Conservation (phyloP, 1,140 invertebrate species). For the Portunus trituberculatus region DNA sequence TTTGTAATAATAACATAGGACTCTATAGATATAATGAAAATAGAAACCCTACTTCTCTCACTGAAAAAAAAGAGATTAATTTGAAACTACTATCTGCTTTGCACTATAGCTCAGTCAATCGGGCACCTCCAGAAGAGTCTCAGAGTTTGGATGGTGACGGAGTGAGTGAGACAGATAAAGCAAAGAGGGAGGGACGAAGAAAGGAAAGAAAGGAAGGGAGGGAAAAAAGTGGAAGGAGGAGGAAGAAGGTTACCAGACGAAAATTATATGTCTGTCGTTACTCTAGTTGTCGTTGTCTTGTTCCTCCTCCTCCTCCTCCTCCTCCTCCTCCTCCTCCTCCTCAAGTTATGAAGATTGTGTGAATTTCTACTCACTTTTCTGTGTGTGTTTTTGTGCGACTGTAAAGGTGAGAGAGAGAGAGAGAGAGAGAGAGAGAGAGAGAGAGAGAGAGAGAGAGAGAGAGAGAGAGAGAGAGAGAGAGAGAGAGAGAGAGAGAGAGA, state of each 20-base stretch:
- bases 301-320: neutral
- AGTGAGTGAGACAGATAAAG: neutral
- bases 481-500: slow-evolving; percentile 29
- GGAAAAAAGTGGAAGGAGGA: neutral
- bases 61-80: too few relatives aligned
- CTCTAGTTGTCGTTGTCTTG: neutral
- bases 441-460: slow-evolving; percentile 44
- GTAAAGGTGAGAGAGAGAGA: too few relatives aligned
- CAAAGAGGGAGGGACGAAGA: neutral
- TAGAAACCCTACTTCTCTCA: too few relatives aligned
- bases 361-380: slow-evolving; percentile 13
- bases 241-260: neutral
- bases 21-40: too few relatives aligned
- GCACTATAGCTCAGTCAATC: too few relatives aligned
- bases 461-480: neutral
- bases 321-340: too few relatives aligned
- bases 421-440: slow-evolving; percentile 22
- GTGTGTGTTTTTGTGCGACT: neutral
- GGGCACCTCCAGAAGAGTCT: too few relatives aligned
- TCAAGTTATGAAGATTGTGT: slow-evolving; percentile 14
- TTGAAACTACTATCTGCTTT: too few relatives aligned
- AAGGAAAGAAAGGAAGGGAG: neutral
- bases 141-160: neutral
- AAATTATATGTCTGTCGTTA: neutral
- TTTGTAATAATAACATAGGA: too few relatives aligned